Percentiles rank a stretch among this genome's conserved stretches.
These are phyloP conservation scores for Delia radicum DNA, from an alignment of 1,140 invertebrate species.

Conservation along the genomic window DNA sequence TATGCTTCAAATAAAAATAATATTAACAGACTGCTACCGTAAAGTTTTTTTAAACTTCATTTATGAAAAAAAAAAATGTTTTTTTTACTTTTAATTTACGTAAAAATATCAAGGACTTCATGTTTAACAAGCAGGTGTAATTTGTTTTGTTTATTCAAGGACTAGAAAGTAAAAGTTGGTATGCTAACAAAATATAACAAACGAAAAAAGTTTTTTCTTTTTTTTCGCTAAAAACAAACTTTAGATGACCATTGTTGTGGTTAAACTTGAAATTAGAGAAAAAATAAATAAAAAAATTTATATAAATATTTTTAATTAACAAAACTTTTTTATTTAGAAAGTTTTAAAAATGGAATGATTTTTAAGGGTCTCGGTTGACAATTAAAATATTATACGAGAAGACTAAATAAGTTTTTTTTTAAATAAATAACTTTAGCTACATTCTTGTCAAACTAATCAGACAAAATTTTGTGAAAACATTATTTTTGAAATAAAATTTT, in stretches of 20 bases:
- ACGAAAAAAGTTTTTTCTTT: neutral
- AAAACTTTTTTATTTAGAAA: neutral
- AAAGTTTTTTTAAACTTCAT: neutral
- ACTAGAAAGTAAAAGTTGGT: neutral
- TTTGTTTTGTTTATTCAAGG: neutral
- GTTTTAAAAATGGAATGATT: too few species aligned
- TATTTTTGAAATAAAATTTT: too few species aligned
- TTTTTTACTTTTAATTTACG: neutral
- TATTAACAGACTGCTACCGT: neutral
- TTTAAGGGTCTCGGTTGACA: too few species aligned
- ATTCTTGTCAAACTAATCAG: too few species aligned
- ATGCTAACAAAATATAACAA: neutral
- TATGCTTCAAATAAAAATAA: neutral
- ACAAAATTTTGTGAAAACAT: too few species aligned
- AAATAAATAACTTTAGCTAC: too few species aligned
- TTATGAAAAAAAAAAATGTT: neutral
- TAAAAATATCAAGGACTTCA: neutral
- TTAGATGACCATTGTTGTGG: neutral
- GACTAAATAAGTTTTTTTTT: too few species aligned
- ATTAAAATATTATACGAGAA: too few species aligned
- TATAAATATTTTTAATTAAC: too few species aligned
- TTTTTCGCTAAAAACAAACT: neutral
- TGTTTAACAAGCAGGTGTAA: conserved; percentile 4
- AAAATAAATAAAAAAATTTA: neutral
- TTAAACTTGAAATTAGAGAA: neutral